phyloP scores from a whole-genome alignment of 2,797 vertebrate species.

The Tolypeutes matacus region DNA sequence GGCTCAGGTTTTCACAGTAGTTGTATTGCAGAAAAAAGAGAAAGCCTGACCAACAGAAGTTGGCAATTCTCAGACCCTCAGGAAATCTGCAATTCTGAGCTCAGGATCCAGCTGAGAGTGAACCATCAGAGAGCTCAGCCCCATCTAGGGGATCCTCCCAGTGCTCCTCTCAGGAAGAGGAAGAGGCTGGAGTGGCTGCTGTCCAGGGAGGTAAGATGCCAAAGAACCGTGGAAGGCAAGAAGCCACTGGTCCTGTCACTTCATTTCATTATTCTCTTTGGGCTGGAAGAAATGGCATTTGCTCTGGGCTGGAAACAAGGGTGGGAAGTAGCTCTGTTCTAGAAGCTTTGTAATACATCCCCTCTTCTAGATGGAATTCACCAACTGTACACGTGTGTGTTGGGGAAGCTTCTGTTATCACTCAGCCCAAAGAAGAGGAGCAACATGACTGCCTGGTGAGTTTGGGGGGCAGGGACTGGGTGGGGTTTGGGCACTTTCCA shows the following conservation, averaged over 20 bases:
- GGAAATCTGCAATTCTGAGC: background rate
- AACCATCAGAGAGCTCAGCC: background rate
- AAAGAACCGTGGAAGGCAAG: background rate
- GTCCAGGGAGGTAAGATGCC: background rate
- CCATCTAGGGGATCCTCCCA: background rate
- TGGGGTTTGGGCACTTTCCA: background rate
- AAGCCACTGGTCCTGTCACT: background rate
- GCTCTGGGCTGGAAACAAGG: background rate
- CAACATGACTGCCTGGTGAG: background rate
- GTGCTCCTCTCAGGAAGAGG: background rate
- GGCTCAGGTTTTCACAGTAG: background rate
- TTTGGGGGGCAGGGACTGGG: background rate
- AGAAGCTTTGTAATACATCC: background rate
- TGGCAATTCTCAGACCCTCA: background rate
- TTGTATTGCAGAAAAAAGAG: too few species aligned
- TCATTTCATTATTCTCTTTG: background rate
- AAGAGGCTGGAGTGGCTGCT: background rate
- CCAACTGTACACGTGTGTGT: background rate
- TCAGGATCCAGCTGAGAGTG: background rate
- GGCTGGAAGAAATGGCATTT: background rate
- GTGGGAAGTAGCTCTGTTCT: background rate
- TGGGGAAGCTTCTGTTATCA: background rate
- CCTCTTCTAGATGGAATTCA: slow-evolving; percentile 4
- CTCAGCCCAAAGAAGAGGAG: background rate
- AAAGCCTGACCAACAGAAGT: background rate